A percentile compares a stretch with the other conserved stretches of the same genome.
These are phyloP conservation scores for Pygoscelis antarcticus DNA, from an alignment of 2,113 vertebrate genomes.

Conservation along the genomic window DNA sequence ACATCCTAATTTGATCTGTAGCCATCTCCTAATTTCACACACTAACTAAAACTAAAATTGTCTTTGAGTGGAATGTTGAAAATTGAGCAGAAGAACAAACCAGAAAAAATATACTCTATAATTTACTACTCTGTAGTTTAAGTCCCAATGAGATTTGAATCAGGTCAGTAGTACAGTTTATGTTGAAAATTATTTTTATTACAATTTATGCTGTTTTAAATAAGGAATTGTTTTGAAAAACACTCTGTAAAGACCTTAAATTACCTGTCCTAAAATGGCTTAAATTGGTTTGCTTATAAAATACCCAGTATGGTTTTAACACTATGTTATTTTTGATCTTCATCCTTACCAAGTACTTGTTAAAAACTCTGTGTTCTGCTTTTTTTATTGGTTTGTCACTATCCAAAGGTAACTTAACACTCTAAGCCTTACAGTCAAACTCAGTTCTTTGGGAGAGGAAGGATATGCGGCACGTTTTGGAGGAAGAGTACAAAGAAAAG, in stretches of 20 bases:
- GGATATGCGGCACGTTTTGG: rapidly evolving
- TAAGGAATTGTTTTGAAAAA: neutral
- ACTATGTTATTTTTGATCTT: neutral
- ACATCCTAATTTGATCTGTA: neutral
- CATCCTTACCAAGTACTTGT: neutral
- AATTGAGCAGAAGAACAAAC: neutral
- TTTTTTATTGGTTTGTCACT: neutral
- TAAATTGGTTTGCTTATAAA: neutral
- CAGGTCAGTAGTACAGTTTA: neutral
- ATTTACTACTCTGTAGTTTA: neutral
- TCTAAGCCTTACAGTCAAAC: neutral
- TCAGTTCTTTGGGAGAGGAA: neutral
- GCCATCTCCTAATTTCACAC: neutral
- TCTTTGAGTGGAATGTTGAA: neutral
- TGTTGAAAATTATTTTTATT: neutral
- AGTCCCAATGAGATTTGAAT: neutral
- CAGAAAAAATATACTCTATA: neutral
- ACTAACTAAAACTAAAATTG: neutral
- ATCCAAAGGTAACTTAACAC: neutral
- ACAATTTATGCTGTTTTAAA: neutral
- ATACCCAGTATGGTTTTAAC: neutral
- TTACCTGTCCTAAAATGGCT: neutral
- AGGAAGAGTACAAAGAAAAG: neutral
- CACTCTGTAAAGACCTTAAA: neutral
- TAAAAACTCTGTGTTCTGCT: neutral